Evolutionary conservation across 1,140 invertebrate species (phyloP), one percentile per base, ranked within the genome.

Genomic region (Drosophila bocki): DNA sequence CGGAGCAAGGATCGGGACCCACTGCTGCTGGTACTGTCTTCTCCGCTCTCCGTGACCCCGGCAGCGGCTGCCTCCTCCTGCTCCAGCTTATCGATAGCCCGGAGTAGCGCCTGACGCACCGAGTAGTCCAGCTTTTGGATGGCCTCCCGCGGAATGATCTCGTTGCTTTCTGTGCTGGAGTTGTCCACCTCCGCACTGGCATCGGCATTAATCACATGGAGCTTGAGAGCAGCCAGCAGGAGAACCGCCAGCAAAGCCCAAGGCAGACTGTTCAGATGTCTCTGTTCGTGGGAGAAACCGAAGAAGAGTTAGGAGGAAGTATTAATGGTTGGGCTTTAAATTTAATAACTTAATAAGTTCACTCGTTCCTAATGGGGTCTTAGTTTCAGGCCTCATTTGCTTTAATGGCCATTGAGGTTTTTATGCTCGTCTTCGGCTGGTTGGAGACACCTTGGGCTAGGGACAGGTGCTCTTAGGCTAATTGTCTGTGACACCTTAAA

Each of bases 71-170:
- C 86, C 62, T 92, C 93, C 76, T 93, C 93, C 56, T 94, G 93
- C 93, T 96, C 96, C 37, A 96, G 91, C 71, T 96, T 95, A 47
- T 94, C 95, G 0, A 96, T 93, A 3, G 96, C 96, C 88, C 95
- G 95, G 11, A 96, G 90, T n/a, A 96, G 91, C 2, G 96, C 96
- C 91, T 95, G 95, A 7, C 96, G 93, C 50, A 96, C 94, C 45
- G 95, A 95, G 41, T 95, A 96, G 91, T 96, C 96, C 45, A 96
- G 80, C 41, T 92, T 92, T 57, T 94, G 94, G 0, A 95, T 93
- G 4, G 95, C 94, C 8, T 94, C 93, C 29, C 94, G 93, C 1
- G 93, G 78, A 51, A 93, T 92, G 41, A 94, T 93, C 65, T 91
- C 93, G 61, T 94, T 94, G 35, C 93, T 82, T 58, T 93, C 93